Evolutionary conservation across 2,113 vertebrate genomes (phyloP), one percentile per base, ranked within the genome.

Genomic region (Lamprologus ornatipinnis): DNA sequence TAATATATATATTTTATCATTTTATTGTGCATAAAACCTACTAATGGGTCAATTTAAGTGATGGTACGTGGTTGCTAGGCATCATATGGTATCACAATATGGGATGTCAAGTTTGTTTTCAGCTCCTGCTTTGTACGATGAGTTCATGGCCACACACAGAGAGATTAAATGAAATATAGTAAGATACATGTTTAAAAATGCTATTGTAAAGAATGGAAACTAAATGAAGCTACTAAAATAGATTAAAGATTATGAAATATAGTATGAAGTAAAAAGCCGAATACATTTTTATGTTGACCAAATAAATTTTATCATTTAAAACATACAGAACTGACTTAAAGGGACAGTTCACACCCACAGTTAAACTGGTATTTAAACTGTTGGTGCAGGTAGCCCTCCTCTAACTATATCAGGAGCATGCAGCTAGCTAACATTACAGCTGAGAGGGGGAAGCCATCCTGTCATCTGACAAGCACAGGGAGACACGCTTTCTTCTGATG

Each of bases 51-150:
- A 73, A 26, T 45, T 73, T 73, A 26, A 15, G 21, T 4, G 5
- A 15, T 47, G 8, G 21, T 47, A 73, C 1, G 3, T 73, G 21
- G 68, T 73, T 45, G 40, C 21, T 47, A 28, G 21, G 21, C 40
- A 28, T 15, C 21, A 9, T 73, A 73, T 73, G 40, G 23, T 15
- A 9, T 26, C 13, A 70, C 19, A 45, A 42, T 45, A 45, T 26
- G 68, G 40, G 68, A 73, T 73, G 40, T 45, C 10, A 68, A 68
- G 33, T 68, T 68, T 68, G n/a, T 21, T 40, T 40, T 68, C 19
- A 40, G 21, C 65, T 42, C 12, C 12, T 42, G 35, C 35, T 42
- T 23, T 42, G 65, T 42, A 42, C 7, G 1, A 73, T 42, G 37
- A 73, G 63, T 68, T 68, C 33, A 37, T 68, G 33, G 33, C 31